Evolutionary conservation across 2,113 vertebrate species (phyloP), one percentile per base, ranked within the genome.

Genomic region (Puffinus mauretanicus): DNA sequence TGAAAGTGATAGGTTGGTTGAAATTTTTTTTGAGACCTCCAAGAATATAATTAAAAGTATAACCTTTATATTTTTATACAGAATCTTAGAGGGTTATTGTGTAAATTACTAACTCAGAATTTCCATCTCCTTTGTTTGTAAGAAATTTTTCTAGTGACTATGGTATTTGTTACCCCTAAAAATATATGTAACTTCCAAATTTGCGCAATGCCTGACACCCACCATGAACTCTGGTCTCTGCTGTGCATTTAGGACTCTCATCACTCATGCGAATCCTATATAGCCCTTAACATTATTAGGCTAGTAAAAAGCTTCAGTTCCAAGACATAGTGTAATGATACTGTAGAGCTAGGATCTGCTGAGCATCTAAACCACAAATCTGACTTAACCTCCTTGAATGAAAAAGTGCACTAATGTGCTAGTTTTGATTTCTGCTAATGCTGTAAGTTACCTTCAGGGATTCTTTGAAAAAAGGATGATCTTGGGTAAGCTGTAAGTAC

Each of bases 1-100:
- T 94, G 93, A 97, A 97, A 94, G 93, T 76, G 40, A 83, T 90
- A 76, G 21, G 15, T 75, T 76, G 34, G 46, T 79, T 86, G 82
- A 82, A 32, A 22, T 49, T 75, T n/a, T 65, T 82, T 61, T 67
- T 27, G 36, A 91, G 86, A 93, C 46, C 80, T 55, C 49, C 73
- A 57, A 46, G 47, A 93, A 87, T 54, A 82, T 61, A 84, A 90
- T 90, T 96, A 55, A 76, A 88, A 76, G n/a, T 88, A 32, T 40
- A 88, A 85, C 49, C 81, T 92, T 69, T 69, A 13, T 71, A 61
- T 85, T 81, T 94, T 89, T 54, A 75, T 90, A 34, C 32, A 69
- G 72, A 69, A 76, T 67, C 62, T 82, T 86, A 66, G 70, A 85
- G 10, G 10, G 24, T 71, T 87, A 60, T 86, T 81, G 52, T 36